A percentile compares a stretch with the other conserved stretches of the same genome.
Evolutionary conservation across 2,888 invertebrate species (phyloP).

Genomic region (Drosophila mimica): DNA sequence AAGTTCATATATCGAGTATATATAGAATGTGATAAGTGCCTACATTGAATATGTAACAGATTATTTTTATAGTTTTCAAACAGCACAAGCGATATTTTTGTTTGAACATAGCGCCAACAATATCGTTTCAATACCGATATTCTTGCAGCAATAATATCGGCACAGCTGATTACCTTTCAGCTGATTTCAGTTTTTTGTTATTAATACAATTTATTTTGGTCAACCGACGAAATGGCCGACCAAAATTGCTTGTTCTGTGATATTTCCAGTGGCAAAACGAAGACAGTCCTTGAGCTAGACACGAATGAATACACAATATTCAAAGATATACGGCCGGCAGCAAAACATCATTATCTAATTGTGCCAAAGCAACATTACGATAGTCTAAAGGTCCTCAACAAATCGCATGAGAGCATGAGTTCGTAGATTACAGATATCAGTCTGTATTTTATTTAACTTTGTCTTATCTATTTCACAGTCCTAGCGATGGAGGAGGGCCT

Average conservation of each 20-base stretch:
- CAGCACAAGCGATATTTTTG: neutral
- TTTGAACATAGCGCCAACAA: neutral
- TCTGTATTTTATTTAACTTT: neutral
- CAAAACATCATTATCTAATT: conserved; percentile 91
- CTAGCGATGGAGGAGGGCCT: conserved; percentile 87
- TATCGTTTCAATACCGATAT: neutral
- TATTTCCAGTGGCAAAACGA: conserved; percentile 87
- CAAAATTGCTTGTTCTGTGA: conserved; percentile 90
- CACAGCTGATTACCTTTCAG: conserved; percentile 1
- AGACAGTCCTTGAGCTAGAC: conserved; percentile 89
- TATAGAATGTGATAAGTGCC: neutral
- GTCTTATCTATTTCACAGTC: conserved; percentile 85
- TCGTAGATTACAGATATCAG: conserved; percentile 78
- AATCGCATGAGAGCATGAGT: conserved; percentile 90
- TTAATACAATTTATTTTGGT: neutral
- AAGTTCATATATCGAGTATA: too few species aligned
- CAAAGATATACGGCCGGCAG: conserved; percentile 92
- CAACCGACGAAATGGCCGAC: conserved; percentile 19
- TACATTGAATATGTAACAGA: neutral
- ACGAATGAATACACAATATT: conserved; percentile 92
- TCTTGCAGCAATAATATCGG: conserved; percentile 1
- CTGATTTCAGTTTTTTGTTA: conserved; percentile 14
- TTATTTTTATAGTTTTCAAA: neutral
- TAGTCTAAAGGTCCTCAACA: conserved; percentile 89
- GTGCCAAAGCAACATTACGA: conserved; percentile 91